phyloP scores from a whole-genome alignment of 92 coral and sea anemone genomes.

The Phenganax subtilis region DNA sequence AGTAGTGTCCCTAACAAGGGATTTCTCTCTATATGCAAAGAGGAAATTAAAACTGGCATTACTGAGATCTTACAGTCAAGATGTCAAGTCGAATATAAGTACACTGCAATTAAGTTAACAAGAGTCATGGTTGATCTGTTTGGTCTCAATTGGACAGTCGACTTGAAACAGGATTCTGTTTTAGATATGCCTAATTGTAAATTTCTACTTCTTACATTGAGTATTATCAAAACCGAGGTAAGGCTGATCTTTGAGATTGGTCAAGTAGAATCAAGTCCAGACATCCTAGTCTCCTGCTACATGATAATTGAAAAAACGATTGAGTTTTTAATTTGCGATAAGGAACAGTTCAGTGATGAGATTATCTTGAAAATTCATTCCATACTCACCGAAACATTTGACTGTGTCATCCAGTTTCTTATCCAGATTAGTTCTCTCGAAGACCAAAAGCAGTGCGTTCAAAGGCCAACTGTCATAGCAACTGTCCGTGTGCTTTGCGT shows the following conservation, averaged over 20 bases:
- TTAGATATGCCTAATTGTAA: slow-evolving; percentile 14
- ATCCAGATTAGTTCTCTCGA: slow-evolving; percentile 38
- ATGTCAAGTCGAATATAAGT: slow-evolving; percentile 61
- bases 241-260: slow-evolving; percentile 65
- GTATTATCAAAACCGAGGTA: slow-evolving; percentile 60
- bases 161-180: not conserved
- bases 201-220: slow-evolving; percentile 52
- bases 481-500: slow-evolving; percentile 71
- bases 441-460: slow-evolving; percentile 12
- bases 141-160: slow-evolving; percentile 55
- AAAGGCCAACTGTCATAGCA: slow-evolving; percentile 54
- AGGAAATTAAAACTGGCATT: slow-evolving; percentile 53
- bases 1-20: not conserved
- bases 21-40: slow-evolving; percentile 34
- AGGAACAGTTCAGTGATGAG: slow-evolving; percentile 1
- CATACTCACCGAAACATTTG: slow-evolving; percentile 60
- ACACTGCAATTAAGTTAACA: slow-evolving; percentile 60
- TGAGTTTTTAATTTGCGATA: slow-evolving; percentile 39
- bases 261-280: slow-evolving; percentile 42
- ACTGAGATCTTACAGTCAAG: slow-evolving; percentile 72
- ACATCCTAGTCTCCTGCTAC: slow-evolving; percentile 63
- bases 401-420: slow-evolving; percentile 56
- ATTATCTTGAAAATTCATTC: slow-evolving; percentile 56
- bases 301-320: slow-evolving; percentile 75
- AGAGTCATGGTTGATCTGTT: slow-evolving; percentile 50